Percentiles rank a stretch among this genome's conserved stretches.
These are phyloP conservation scores for Bos indicus DNA, from an alignment of 2,113 vertebrate genomes.

Conservation along the genomic window DNA sequence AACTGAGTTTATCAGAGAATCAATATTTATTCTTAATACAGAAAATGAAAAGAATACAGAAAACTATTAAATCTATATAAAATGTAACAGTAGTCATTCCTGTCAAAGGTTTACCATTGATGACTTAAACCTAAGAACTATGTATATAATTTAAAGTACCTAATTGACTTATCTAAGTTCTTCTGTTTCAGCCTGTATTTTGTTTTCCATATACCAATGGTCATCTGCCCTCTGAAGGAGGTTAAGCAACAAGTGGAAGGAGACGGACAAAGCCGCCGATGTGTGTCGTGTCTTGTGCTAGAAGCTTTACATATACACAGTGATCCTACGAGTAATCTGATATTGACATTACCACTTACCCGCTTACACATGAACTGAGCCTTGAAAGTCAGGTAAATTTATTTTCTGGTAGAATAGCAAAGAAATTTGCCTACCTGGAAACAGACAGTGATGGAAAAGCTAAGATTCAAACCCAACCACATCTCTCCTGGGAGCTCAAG, in stretches of 20 bases:
- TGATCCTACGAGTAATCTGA: background rate
- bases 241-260: background rate
- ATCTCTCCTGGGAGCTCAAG: background rate
- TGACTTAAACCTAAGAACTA: background rate
- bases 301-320: background rate
- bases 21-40: background rate
- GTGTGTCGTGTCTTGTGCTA: background rate
- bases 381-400: background rate
- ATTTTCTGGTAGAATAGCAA: background rate
- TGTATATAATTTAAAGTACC: conserved; percentile 1
- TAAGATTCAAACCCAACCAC: background rate
- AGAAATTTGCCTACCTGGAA: background rate
- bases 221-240: background rate
- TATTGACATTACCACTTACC: background rate
- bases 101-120: background rate
- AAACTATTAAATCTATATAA: background rate
- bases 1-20: conserved; percentile 10
- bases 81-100: background rate
- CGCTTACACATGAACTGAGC: background rate
- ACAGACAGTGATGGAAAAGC: background rate
- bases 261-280: background rate
- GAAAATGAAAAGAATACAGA: conserved; percentile 29
- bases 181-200: background rate
- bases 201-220: background rate
- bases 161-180: background rate